phyloP scores from a whole-genome alignment of 2,113 vertebrate species.

The Microcebus ravelobensis region DNA sequence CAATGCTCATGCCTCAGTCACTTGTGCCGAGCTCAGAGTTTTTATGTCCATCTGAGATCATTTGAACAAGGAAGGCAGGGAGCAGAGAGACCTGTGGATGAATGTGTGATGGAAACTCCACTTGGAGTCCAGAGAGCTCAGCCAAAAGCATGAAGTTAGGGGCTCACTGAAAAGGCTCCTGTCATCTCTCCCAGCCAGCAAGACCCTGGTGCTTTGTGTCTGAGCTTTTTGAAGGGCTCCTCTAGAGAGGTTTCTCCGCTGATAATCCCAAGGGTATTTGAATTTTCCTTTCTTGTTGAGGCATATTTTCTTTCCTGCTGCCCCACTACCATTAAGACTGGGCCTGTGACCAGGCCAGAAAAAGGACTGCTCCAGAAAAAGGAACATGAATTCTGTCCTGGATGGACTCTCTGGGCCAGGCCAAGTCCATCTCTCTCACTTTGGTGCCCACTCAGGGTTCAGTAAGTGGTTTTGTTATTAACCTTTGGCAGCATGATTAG shows the following conservation, averaged over 20 bases:
- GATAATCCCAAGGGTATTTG: not conserved
- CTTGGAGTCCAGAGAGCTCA: not conserved
- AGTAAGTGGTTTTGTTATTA: not conserved
- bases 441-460: not conserved
- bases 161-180: not conserved
- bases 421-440: not conserved
- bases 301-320: not conserved
- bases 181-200: not conserved
- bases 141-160: not conserved
- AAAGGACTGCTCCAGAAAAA: not conserved
- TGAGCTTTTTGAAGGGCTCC: not conserved
- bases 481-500: not conserved
- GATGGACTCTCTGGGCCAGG: not conserved
- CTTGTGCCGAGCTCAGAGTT: constrained; percentile 73
- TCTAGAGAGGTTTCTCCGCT: not conserved
- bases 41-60: constrained; percentile 78
- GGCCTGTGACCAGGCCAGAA: not conserved
- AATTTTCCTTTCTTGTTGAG: not conserved
- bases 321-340: not conserved
- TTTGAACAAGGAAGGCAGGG: constrained; percentile 34
- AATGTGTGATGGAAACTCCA: not conserved
- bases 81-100: not conserved
- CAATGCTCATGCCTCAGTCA: constrained; percentile 58
- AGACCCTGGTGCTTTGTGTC: not conserved
- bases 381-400: not conserved